phyloP scores from a whole-genome alignment of 1,140 invertebrate genomes.

The Fopius arisanus region DNA sequence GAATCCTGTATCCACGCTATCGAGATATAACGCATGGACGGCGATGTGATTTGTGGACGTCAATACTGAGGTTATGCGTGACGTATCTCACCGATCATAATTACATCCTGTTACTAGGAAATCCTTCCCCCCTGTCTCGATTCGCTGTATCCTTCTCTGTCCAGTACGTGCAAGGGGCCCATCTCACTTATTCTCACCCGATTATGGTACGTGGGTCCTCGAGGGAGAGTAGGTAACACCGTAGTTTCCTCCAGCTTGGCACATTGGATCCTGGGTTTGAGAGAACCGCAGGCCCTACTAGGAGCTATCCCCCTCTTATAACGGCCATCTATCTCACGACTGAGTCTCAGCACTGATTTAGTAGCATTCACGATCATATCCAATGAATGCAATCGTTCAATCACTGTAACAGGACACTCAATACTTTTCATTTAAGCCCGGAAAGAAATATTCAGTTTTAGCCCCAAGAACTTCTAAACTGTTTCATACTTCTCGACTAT shows the following conservation, averaged over 20 bases:
- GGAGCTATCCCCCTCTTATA: background rate
- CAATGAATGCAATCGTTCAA: background rate
- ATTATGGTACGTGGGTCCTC: conserved; percentile 9
- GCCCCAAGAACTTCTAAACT: too few relatives aligned
- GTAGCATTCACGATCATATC: background rate
- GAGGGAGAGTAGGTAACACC: conserved; percentile 10
- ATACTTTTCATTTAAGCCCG: background rate
- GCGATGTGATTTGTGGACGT: conserved; percentile 63
- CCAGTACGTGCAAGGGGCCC: background rate
- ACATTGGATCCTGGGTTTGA: conserved; percentile 23
- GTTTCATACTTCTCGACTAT: too few relatives aligned
- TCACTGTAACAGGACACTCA: background rate
- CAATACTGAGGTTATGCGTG: conserved; percentile 62
- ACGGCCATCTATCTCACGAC: background rate
- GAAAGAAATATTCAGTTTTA: too few relatives aligned
- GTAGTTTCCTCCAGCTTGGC: conserved; percentile 21
- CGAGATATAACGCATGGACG: conserved; percentile 52
- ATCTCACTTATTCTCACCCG: conserved; percentile 1
- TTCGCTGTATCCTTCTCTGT: background rate
- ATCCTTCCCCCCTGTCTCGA: conserved; percentile 40
- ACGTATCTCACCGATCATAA: conserved; percentile 67
- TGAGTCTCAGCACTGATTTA: conserved; percentile 16
- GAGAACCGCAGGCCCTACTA: conserved; percentile 19
- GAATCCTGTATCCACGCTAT: conserved; percentile 18
- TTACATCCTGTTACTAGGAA: conserved; percentile 62